A percentile compares a stretch with the other conserved stretches of the same genome.
Evolutionary conservation across 2,113 vertebrate species (phyloP).

Genomic region (Zapus hudsonius): DNA sequence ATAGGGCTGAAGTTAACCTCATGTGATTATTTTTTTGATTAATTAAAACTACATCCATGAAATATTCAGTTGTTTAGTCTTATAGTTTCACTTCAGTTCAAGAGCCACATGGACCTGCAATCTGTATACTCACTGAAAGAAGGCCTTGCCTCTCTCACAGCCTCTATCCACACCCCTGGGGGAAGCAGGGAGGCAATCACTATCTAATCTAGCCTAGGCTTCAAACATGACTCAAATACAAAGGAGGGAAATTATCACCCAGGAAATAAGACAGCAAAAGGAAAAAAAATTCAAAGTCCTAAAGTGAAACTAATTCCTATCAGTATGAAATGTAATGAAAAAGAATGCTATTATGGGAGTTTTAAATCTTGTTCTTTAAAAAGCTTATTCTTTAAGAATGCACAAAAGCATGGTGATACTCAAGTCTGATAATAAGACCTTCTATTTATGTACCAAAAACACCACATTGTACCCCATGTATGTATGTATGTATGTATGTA

Average conservation of each 20-base stretch:
- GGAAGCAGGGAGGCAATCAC: too few species aligned
- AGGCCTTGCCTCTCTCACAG: too few species aligned
- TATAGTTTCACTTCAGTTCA: too few species aligned
- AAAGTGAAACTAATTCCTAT: neutral
- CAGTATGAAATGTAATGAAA: neutral
- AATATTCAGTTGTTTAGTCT: too few species aligned
- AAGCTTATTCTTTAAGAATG: neutral
- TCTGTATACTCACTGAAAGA: too few species aligned
- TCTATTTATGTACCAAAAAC: neutral
- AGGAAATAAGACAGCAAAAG: slow-evolving; percentile 15
- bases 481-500: too few species aligned
- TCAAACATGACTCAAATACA: neutral
- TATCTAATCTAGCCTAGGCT: too few species aligned
- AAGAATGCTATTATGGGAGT: neutral
- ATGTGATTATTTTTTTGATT: neutral
- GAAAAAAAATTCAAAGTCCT: neutral
- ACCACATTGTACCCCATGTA: neutral
- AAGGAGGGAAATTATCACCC: neutral
- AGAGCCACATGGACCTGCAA: neutral
- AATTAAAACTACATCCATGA: neutral
- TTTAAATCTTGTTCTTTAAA: neutral
- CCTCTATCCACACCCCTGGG: too few species aligned
- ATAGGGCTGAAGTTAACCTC: neutral
- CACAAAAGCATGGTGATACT: neutral
- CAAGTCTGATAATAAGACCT: neutral